Base-by-base conservation (phyloP, 2,797 vertebrate genomes). In the Acomys russatus region DNA sequence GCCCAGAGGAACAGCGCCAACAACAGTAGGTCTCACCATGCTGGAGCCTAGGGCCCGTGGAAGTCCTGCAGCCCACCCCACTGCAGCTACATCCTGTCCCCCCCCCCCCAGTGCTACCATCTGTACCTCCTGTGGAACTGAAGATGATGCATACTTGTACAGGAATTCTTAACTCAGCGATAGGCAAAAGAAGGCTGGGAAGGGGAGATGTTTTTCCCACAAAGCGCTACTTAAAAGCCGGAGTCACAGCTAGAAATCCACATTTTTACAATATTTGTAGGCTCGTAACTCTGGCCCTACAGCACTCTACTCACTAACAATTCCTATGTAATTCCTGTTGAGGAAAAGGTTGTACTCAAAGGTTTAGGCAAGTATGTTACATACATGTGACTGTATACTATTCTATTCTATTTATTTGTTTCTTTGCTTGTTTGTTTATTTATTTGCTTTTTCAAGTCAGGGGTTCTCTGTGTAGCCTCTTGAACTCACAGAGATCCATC, bases 1-100 rank as follows among this genome's bases (percentile, higher is more conserved):
- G 98, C 98, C 93, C 99, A 99, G 98, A 99, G 99, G 98, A 99
- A 99, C 98, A 99, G 99, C 6, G 83, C 99, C 95, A 98, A 99
- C 96, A 99, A 99, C 96, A 99, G 99, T 99, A 99, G 30, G 99
- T 99, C 61, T 23, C 54, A 0, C 51, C n/a, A 28, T 56, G 51
- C 11, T 1, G 1, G 25, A 20, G 12, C 70, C 30, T 0, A 0
- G 35, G 22, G 3, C 22, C 51, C 20, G 0, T 1, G 30, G 33
- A 85, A 28, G 12, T 9, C 76, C 22, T 9, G 20, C 22, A 10
- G 20, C 14, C 51, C 49, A 30, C 59, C 78, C 7, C 68, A 70
- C 68, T 71, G 68, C 33, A 35, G 9, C 68, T n/a, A 18, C 2
- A 35, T 0, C 68, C 68, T 71, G 23, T 25, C 30, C 38, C 35